Conservation (phyloP, 2,113 vertebrate genomes). For the Cynoglossus semilaevis region DNA sequence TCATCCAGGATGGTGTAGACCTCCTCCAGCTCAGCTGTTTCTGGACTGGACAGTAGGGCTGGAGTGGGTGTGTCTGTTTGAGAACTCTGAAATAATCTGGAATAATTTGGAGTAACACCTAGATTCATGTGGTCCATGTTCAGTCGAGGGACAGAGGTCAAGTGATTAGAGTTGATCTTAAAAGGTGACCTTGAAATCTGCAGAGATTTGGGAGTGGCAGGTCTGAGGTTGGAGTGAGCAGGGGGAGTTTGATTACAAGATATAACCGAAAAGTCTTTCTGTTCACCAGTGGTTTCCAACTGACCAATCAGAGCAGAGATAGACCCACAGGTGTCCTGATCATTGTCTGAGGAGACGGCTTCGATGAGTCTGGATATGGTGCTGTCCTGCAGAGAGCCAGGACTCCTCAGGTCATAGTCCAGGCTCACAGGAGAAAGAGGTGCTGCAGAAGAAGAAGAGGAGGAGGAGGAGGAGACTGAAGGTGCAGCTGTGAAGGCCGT, state of each 20-base stretch:
- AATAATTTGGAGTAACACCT: too few relatives aligned
- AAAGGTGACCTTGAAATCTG: slow-evolving; percentile 38
- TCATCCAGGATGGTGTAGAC: slow-evolving; percentile 76
- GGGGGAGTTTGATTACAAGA: slow-evolving; percentile 31
- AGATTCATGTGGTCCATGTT: too few relatives aligned
- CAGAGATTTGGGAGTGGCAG: slow-evolving; percentile 20
- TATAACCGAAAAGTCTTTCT: slow-evolving; percentile 44
- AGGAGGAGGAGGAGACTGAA: slow-evolving; percentile 58
- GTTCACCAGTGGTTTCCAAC: slow-evolving; percentile 75
- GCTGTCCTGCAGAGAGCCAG: slow-evolving; percentile 77
- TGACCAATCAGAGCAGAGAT: slow-evolving; percentile 87
- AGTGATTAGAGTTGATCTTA: slow-evolving; percentile 2
- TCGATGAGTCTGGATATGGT: slow-evolving; percentile 90
- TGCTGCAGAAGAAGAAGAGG: slow-evolving; percentile 39
- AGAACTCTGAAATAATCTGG: slow-evolving; percentile 2
- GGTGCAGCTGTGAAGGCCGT: slow-evolving; percentile 50
- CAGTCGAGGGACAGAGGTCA: too few relatives aligned
- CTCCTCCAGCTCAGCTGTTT: slow-evolving; percentile 76
- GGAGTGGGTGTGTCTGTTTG: slow-evolving; percentile 37
- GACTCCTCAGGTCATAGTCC: slow-evolving; percentile 62
- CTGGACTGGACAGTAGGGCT: slow-evolving; percentile 68
- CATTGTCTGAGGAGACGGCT: slow-evolving; percentile 80
- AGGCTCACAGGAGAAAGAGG: slow-evolving; percentile 51
- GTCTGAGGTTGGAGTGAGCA: slow-evolving; percentile 29
- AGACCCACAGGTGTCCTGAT: slow-evolving; percentile 79